Base-by-base conservation (phyloP, 2,888 invertebrate species). In the Lycaena phlaeas region DNA sequence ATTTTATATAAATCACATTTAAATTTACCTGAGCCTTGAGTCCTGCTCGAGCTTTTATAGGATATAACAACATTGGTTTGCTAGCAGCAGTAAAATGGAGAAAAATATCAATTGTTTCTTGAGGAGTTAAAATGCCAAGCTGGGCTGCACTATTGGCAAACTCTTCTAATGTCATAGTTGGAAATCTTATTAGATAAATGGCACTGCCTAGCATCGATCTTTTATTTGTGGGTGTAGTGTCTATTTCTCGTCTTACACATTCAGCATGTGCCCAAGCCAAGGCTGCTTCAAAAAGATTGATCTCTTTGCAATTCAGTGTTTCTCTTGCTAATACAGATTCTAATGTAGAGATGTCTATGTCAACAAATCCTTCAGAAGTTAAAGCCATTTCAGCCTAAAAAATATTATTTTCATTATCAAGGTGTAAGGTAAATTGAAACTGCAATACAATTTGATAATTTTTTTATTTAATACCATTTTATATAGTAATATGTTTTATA, bases 81-180 rank as follows among this genome's bases (percentile, higher is more conserved):
- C 88, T 90, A 54, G 90, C 90, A 26, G 97, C 97, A 40, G 97
- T 97, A 66, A 95, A 97, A 79, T 97, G 92, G 56, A 98, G 87
- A 85, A 98, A 98, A 70, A 97, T 93, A 64, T 97, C 95, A 48
- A 95, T 96, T 7, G 95, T 96, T 75, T 98, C 97, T 71, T 96
- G 92, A 49, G 94, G 91, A 1, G 96, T 95, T 41, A 97, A 85
- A 54, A 97, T 93, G 15, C 95, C 96, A 38, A 94, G 91, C 81
- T 97, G 97, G 11, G 96, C 97, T 10, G 96, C 95, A 52, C 94
- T 94, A 67, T 97, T 96, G 3, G 98, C 97, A 79, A 96, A 97
- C 69, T 85, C 85, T 61, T 96, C 95, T 50, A 97, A 81, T 37
- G 91, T 89, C 97, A 98, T 97, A 7, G 96, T 94, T 2, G 97